phyloP scores from a whole-genome alignment of 2,888 invertebrate genomes.

The Lithosia quadra region DNA sequence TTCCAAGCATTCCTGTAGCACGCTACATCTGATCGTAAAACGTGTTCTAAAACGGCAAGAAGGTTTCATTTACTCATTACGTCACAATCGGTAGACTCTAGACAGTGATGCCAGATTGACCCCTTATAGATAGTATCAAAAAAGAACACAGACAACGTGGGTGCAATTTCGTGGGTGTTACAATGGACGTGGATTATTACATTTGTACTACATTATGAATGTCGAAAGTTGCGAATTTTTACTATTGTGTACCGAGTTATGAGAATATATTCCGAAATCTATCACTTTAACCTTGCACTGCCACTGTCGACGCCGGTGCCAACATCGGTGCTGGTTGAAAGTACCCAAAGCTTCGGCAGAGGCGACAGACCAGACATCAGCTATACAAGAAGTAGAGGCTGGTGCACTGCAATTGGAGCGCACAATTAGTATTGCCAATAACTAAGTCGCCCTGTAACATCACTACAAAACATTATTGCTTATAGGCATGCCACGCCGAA shows the following conservation, averaged over 20 bases:
- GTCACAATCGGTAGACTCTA: slow-evolving; percentile 36
- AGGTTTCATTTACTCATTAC: slow-evolving; percentile 37
- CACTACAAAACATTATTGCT: no score
- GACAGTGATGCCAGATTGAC: slow-evolving; percentile 51
- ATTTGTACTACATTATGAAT: slow-evolving; percentile 37
- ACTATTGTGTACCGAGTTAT: slow-evolving; percentile 26
- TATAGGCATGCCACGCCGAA: no score
- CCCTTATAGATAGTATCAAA: slow-evolving; percentile 47
- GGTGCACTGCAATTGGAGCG: no score
- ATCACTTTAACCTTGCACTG: not conserved
- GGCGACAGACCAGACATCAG: no score
- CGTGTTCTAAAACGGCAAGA: slow-evolving; percentile 26
- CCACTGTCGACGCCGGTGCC: not conserved
- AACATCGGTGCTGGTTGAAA: no score
- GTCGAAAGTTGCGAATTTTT: slow-evolving; percentile 35
- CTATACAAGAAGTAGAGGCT: no score
- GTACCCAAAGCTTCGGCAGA: no score
- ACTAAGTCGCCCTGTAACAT: no score
- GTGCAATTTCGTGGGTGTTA: slow-evolving; percentile 42
- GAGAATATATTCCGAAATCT: slow-evolving; percentile 32
- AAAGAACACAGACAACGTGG: slow-evolving; percentile 34
- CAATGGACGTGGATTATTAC: slow-evolving; percentile 40
- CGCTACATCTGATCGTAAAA: slow-evolving; percentile 34
- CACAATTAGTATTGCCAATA: no score
- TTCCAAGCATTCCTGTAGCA: slow-evolving; percentile 36